These are phyloP conservation scores for Heterotilapia buettikoferi DNA, from an alignment of 2,113 vertebrate genomes.

Conservation along the genomic window DNA sequence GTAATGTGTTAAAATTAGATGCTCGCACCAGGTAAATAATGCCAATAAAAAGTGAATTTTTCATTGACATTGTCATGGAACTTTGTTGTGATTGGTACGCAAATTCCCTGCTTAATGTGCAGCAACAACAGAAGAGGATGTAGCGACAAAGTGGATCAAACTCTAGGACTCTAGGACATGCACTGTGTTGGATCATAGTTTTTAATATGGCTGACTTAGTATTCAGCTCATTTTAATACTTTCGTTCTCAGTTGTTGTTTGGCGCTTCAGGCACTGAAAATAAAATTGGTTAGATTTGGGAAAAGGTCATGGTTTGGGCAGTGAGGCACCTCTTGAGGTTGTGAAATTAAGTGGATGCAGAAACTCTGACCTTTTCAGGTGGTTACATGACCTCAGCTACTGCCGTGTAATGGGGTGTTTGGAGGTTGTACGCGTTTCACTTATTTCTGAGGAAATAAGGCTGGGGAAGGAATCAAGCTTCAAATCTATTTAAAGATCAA, in stretches of 20 bases:
- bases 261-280: neutral
- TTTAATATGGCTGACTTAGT: neutral
- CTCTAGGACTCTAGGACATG: neutral
- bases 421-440: neutral
- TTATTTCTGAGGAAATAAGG: neutral
- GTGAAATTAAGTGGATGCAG: neutral
- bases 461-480: neutral
- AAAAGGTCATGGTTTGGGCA: neutral
- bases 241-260: neutral
- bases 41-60: neutral
- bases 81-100: fast-evolving
- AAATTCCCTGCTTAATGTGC: neutral
- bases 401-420: neutral
- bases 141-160: neutral
- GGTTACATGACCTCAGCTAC: neutral
- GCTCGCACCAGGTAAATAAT: neutral
- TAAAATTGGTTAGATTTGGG: neutral
- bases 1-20: neutral
- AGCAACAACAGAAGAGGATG: neutral
- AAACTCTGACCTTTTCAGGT: neutral
- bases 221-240: neutral
- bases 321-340: neutral
- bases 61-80: neutral
- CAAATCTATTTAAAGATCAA: neutral
- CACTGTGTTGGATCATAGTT: neutral